Evolutionary conservation across 2,888 invertebrate species (phyloP).

Genomic region (Noctua fimbriata): DNA sequence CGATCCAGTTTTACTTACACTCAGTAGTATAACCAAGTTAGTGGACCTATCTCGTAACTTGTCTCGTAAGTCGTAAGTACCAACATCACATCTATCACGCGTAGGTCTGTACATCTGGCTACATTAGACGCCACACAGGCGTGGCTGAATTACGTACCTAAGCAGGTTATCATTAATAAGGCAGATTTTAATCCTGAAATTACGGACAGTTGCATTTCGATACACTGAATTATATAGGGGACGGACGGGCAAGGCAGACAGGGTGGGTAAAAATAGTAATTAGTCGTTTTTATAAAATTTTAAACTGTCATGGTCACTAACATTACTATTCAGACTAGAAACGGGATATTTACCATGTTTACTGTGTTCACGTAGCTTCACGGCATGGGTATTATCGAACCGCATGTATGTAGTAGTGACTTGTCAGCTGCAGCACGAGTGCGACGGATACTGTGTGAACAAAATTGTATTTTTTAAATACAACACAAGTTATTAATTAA

Average conservation of each 20-base stretch:
- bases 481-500: neutral
- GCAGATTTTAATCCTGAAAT: neutral
- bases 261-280: neutral
- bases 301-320: too few relatives aligned
- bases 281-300: neutral
- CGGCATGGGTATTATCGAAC: neutral
- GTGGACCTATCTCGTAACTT: neutral
- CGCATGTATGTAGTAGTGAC: neutral
- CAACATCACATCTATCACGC: neutral
- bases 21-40: neutral
- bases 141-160: conserved; percentile 5
- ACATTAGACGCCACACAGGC: neutral
- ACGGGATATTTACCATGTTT: too few relatives aligned
- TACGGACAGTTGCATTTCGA: neutral
- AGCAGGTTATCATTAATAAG: neutral
- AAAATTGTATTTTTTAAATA: neutral
- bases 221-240: neutral
- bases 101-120: neutral
- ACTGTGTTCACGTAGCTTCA: too few relatives aligned
- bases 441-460: neutral
- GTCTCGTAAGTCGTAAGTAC: neutral
- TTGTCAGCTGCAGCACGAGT: neutral
- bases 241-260: neutral
- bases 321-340: too few relatives aligned
- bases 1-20: neutral